Evolutionary conservation across 1,140 invertebrate species (phyloP).

Genomic region (Caenorhabditis briggsae): DNA sequence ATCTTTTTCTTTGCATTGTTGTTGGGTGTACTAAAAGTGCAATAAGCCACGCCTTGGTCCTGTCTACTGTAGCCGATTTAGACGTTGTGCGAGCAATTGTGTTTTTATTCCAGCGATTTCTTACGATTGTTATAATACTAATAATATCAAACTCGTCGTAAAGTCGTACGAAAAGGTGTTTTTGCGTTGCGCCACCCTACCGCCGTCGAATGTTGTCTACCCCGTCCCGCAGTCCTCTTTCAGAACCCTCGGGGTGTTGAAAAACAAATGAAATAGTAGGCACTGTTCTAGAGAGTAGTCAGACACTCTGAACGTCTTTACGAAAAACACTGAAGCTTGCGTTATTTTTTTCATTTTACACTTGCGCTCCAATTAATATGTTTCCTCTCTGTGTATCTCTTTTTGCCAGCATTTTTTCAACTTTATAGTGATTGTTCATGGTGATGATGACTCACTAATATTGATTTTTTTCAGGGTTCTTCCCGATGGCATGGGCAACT

Average conservation of each 20-base stretch:
- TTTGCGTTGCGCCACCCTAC: neutral
- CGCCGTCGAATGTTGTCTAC: neutral
- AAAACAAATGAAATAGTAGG: constrained; percentile 54
- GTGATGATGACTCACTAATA: neutral
- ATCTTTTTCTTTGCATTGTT: no score
- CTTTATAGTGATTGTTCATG: neutral
- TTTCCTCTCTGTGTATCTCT: neutral
- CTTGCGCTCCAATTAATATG: neutral
- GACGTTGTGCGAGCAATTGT: no score
- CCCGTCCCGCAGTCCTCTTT: neutral
- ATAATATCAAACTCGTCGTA: neutral
- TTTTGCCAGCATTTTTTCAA: neutral
- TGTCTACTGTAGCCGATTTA: no score
- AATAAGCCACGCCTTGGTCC: no score
- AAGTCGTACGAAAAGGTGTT: constrained; percentile 15
- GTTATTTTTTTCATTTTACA: neutral
- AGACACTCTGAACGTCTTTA: constrained; percentile 30
- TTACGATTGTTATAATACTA: neutral
- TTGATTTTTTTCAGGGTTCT: constrained; percentile 28
- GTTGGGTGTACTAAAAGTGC: no score
- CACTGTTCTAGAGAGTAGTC: constrained; percentile 43
- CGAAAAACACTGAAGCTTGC: constrained; percentile 26
- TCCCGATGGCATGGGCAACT: constrained; percentile 18
- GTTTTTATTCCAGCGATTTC: neutral
- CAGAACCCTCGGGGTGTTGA: neutral